Base-by-base conservation (phyloP, 2,888 invertebrate genomes). In the Drosophila glabriapex region DNA sequence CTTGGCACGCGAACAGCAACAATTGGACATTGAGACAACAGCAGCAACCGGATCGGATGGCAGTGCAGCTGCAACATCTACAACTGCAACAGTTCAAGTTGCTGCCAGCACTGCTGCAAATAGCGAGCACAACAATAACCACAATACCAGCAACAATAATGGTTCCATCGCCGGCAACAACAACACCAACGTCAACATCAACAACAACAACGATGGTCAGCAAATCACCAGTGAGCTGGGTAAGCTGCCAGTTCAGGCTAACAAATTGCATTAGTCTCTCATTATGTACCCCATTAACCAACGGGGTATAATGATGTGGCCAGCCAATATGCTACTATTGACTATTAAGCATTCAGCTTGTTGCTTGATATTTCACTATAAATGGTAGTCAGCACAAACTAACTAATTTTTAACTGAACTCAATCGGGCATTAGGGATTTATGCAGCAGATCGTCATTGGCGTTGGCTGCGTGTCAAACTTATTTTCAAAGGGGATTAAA, bases 131-230 rank as follows among this genome's bases (percentile, higher is more conserved):
- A 91, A 89, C 75, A 91, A 91, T 80, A 91, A 85, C 85, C 86
- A 83, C 80, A 88, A 83, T 68, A 85, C 77, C 77, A 85, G 80
- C 73, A 90, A 83, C 81, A 89, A 80, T 69, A 89, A 84, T 59
- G 83, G 69, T 76, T 84, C 83, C 70, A 77, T 85, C 62, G 86
- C 52, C 63, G 88, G 78, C 75, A 89, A 75, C 80, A 89, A 77
- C 81, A 84, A 76, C 61, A 77, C 54, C 60, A 84, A 78, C 64
- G 89, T 82, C 73, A 91, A 56, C 61, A 84, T 80, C 69, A 90
- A 85, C 74, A 91, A 90, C 74, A 89, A 90, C 90, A 89, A 90
- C 82, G 90, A 89, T 72, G 90, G 89, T 64, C 90, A 83, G 73
- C 80, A 83, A 78, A 80, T 73, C 63, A 77, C 61, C 68, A 73